Evolutionary conservation across 2,113 vertebrate species (phyloP).

Genomic region (Polyodon spathula): DNA sequence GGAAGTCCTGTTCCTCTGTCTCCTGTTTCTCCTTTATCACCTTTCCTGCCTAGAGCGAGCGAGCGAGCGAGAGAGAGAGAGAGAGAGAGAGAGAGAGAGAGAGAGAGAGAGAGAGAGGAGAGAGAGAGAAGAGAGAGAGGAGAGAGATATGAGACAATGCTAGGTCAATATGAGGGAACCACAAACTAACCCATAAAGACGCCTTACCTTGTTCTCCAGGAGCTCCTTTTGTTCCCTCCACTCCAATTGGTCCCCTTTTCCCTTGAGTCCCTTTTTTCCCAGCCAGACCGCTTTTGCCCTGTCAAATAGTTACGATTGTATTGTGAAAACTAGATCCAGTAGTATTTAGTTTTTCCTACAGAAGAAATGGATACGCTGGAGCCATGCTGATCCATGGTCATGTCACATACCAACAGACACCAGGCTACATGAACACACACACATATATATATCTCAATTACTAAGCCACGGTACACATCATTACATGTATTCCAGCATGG

Average conservation of each 20-base stretch:
- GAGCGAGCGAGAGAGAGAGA: background rate
- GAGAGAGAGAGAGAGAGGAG: background rate
- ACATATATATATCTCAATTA: too few species aligned
- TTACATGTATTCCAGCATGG: too few species aligned
- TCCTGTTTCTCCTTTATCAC: conserved; percentile 40
- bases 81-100: conserved; percentile 3
- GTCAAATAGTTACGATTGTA: conserved; percentile 3
- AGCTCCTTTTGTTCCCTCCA: conserved; percentile 50
- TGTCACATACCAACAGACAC: too few species aligned
- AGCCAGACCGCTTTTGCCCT: conserved; percentile 53
- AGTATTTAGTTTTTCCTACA: too few species aligned
- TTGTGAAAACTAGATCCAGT: background rate
- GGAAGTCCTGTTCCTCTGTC: conserved; percentile 36
- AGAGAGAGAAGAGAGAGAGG: too few species aligned
- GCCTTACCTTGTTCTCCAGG: conserved; percentile 40
- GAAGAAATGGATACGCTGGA: too few species aligned
- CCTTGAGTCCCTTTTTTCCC: conserved; percentile 44
- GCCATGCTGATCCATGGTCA: too few species aligned
- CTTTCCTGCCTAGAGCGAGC: conserved; percentile 43
- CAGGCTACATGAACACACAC: too few species aligned
- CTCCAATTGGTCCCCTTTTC: conserved; percentile 37
- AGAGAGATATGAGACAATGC: background rate
- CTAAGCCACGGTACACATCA: too few species aligned
- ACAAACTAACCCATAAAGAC: background rate
- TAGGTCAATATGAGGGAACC: background rate